Conservation (phyloP, 2,888 invertebrate genomes). For the Pyrocoelia pectoralis region DNA sequence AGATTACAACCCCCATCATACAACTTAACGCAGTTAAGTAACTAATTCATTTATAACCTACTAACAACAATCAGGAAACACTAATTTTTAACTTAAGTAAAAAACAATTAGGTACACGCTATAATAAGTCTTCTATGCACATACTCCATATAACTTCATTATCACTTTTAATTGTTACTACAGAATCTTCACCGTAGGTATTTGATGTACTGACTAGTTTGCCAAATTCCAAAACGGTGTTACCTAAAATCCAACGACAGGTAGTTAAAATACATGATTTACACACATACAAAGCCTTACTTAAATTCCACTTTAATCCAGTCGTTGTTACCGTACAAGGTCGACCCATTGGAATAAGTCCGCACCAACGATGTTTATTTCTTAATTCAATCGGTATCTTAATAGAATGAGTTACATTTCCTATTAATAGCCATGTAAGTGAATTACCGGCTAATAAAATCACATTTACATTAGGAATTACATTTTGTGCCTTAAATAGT, state of each 20-base stretch:
- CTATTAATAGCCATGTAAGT: constrained; percentile 78
- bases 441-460: constrained; percentile 71
- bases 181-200: constrained; percentile 68
- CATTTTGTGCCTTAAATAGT: constrained; percentile 66
- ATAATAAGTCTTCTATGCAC: constrained; percentile 57
- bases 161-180: constrained; percentile 71
- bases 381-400: constrained; percentile 68
- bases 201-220: constrained; percentile 88
- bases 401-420: constrained; percentile 72
- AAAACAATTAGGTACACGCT: too few species aligned
- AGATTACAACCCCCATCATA: too few species aligned
- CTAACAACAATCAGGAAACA: too few species aligned
- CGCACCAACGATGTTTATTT: constrained; percentile 73
- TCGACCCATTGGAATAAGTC: constrained; percentile 79
- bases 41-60: background rate
- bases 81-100: too few species aligned
- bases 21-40: background rate
- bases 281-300: too few species aligned
- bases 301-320: constrained; percentile 89
- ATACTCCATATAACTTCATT: constrained; percentile 77
- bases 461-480: constrained; percentile 64
- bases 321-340: constrained; percentile 70
- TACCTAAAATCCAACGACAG: constrained; percentile 66
- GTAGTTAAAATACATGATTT: background rate
- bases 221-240: constrained; percentile 74